Conservation (phyloP, 1,140 invertebrate genomes). For the Schlechtendalia chinensis region DNA sequence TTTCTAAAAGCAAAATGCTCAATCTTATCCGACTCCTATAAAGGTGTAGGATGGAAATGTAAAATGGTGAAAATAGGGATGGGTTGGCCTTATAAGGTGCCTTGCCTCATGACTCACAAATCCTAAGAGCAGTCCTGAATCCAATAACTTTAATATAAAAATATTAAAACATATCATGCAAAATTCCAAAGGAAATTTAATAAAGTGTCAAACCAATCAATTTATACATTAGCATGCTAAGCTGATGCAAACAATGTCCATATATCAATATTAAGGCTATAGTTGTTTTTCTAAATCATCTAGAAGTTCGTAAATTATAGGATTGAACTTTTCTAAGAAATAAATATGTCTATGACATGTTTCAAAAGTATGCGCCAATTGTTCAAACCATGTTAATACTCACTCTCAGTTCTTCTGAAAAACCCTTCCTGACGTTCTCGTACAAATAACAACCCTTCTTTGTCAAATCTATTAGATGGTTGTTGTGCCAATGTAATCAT, state of each 20-base stretch:
- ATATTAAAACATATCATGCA: slow-evolving; percentile 14
- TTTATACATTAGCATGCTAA: slow-evolving; percentile 1
- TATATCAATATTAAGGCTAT: not conserved
- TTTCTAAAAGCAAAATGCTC: too few species aligned
- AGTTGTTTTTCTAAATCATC: not conserved
- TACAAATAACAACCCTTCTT: slow-evolving; percentile 83
- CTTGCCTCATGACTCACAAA: too few species aligned
- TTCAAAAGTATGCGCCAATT: not conserved
- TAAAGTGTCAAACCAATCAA: not conserved
- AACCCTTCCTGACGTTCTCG: slow-evolving; percentile 87
- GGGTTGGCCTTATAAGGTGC: too few species aligned
- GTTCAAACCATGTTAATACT: not conserved
- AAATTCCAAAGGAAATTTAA: not conserved
- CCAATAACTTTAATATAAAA: not conserved
- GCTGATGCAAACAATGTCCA: not conserved
- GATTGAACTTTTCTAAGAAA: not conserved
- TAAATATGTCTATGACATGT: not conserved
- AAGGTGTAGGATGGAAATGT: too few species aligned
- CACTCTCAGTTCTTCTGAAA: slow-evolving; percentile 86
- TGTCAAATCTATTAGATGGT: slow-evolving; percentile 84
- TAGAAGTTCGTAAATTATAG: not conserved
- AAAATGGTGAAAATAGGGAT: too few species aligned
- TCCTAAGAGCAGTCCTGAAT: not conserved
- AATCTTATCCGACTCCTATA: too few species aligned
- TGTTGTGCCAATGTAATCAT: slow-evolving; percentile 78